Evolutionary conservation across 2,797 vertebrate genomes (phyloP).

Genomic region (Coracias cyanogaster): DNA sequence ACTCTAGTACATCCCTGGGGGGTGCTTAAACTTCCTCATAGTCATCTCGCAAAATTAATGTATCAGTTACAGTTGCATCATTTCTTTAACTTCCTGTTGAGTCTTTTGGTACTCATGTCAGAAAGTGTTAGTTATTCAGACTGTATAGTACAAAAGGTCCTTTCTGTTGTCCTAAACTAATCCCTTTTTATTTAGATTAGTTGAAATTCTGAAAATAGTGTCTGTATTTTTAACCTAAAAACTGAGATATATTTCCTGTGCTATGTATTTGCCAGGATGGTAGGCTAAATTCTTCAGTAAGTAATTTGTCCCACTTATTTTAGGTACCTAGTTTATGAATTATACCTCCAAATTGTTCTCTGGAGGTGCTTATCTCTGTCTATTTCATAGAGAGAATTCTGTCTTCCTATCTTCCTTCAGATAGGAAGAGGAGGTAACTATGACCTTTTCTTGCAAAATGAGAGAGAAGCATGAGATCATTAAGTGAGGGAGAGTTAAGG

Average conservation of each 20-base stretch:
- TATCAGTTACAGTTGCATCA: background rate
- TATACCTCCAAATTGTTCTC: background rate
- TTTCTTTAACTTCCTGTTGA: background rate
- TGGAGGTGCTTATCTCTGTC: background rate
- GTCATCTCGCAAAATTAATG: background rate
- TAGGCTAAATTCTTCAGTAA: background rate
- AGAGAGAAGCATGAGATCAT: background rate
- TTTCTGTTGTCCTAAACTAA: background rate
- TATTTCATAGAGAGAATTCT: background rate
- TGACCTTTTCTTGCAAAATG: background rate
- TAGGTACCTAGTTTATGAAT: background rate
- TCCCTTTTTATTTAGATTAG: background rate
- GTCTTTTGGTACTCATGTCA: background rate
- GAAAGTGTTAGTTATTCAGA: background rate
- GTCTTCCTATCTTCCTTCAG: background rate
- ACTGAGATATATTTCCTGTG: background rate
- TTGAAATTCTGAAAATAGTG: background rate
- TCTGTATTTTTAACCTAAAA: background rate
- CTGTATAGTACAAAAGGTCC: background rate
- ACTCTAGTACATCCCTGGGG: no score
- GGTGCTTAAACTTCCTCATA: background rate
- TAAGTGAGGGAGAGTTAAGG: background rate
- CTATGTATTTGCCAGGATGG: background rate
- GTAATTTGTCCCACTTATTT: background rate
- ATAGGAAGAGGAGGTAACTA: background rate